These are phyloP conservation scores for Petrolisthes cinctipes DNA, from an alignment of 2,888 invertebrate species.

Conservation along the genomic window DNA sequence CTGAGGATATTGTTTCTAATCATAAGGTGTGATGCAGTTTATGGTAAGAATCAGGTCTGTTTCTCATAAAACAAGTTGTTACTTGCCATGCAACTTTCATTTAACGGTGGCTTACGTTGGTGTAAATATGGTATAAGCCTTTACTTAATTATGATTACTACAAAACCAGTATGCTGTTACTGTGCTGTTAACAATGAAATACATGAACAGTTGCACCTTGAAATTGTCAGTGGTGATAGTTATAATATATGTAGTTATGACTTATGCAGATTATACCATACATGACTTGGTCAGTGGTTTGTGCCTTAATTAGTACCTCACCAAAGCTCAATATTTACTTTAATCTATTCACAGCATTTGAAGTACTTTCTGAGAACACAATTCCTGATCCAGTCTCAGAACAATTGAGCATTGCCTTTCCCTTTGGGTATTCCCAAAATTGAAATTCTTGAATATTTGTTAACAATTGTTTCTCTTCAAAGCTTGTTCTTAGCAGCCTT, in stretches of 20 bases:
- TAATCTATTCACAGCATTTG: conserved; percentile 25
- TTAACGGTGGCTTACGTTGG: too few relatives aligned
- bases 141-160: too few relatives aligned
- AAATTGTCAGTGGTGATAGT: not conserved
- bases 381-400: conserved; percentile 45
- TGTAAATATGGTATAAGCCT: too few relatives aligned
- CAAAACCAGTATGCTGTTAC: not conserved
- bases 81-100: too few relatives aligned
- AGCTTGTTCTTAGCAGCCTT: too few relatives aligned
- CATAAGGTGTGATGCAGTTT: too few relatives aligned
- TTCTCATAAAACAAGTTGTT: too few relatives aligned
- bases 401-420: not conserved
- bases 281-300: conserved; percentile 51
- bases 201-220: not conserved
- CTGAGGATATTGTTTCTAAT: too few relatives aligned
- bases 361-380: conserved; percentile 53
- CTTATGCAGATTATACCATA: conserved; percentile 2
- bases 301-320: conserved; percentile 59
- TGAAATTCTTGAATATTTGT: not conserved
- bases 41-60: too few relatives aligned
- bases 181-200: not conserved
- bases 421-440: not conserved
- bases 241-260: not conserved
- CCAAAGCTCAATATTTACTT: conserved; percentile 48
- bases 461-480: too few relatives aligned